Conservation (phyloP, 1,140 invertebrate genomes). For the Nomia melanderi region DNA sequence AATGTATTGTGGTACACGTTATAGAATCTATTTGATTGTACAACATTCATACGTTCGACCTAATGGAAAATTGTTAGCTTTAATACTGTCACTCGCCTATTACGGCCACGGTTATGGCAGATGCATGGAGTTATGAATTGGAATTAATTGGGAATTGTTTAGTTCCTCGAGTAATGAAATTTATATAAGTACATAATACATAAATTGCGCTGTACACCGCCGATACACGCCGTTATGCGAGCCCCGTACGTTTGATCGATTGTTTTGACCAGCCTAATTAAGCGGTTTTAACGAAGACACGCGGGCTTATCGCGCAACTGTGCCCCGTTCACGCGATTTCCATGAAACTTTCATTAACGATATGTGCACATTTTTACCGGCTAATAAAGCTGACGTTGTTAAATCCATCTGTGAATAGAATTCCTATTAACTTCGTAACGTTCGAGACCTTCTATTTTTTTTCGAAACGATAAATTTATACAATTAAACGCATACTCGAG, state of each 20-base stretch:
- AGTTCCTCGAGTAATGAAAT: slow-evolving; percentile 9
- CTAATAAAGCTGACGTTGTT: no score
- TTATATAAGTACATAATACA: not conserved
- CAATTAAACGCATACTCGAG: no score
- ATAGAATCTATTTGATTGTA: slow-evolving; percentile 43
- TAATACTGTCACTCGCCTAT: slow-evolving; percentile 11
- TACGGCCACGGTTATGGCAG: not conserved
- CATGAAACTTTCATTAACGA: not conserved
- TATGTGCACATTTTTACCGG: no score
- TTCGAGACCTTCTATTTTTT: no score
- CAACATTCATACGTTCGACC: slow-evolving; percentile 17
- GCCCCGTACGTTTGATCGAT: not conserved
- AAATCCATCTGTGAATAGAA: no score
- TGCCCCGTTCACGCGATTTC: not conserved
- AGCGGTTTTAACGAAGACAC: not conserved
- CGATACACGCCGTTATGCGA: not conserved
- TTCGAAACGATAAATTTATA: no score
- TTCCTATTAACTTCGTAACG: no score
- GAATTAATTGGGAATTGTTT: slow-evolving; percentile 20
- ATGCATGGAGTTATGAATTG: not conserved
- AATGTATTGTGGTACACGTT: slow-evolving; percentile 53
- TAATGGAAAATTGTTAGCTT: slow-evolving; percentile 45
- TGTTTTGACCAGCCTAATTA: not conserved
- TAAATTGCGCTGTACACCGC: not conserved
- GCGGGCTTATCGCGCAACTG: not conserved